Conservation (phyloP, 2,797 vertebrate species). For the Sebastes itinus region DNA sequence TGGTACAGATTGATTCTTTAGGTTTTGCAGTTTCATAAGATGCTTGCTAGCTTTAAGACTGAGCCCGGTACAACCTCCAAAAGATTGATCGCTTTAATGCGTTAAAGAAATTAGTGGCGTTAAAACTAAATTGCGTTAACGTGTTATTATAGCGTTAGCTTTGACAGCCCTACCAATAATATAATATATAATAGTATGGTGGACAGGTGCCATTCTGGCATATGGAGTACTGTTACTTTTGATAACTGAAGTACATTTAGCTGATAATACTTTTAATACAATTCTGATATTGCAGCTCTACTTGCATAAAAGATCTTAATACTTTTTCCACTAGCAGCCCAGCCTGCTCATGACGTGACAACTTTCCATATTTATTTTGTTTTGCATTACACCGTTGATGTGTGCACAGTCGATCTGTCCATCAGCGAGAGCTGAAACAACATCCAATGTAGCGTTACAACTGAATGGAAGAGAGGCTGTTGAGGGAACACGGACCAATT, state of each 20-base stretch:
- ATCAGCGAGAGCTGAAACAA: neutral
- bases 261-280: neutral
- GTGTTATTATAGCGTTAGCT: no score
- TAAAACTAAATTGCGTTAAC: no score
- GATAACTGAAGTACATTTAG: neutral
- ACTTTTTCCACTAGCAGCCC: neutral
- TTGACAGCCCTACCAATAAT: no score
- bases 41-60: no score
- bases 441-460: neutral
- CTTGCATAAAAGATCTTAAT: neutral
- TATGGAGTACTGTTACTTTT: neutral
- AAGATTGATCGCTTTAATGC: no score
- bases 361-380: neutral
- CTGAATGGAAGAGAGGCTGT: neutral
- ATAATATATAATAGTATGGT: no score
- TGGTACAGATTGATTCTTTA: no score
- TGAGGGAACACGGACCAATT: neutral
- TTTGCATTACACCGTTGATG: neutral
- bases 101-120: no score
- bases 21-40: no score
- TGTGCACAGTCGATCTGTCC: neutral
- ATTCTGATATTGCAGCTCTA: neutral
- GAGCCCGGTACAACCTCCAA: no score
- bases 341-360: neutral
- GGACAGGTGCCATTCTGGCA: neutral